Base-by-base conservation (phyloP, 2,888 invertebrate species). In the Cepaea hortensis region DNA sequence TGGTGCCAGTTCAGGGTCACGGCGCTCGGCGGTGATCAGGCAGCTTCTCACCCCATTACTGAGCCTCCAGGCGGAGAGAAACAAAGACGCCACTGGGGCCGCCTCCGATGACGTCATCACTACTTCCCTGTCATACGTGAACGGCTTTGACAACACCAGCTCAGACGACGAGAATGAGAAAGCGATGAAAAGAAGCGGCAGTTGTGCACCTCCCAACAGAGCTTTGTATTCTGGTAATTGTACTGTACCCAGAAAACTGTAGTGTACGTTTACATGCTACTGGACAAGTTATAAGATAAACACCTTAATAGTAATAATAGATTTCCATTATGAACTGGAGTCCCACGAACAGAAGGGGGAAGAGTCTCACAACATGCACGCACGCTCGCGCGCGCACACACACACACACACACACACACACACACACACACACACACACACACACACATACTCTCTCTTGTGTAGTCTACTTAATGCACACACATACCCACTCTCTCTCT, bases 1-100 rank as follows among this genome's bases (percentile, higher is more conserved):
- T 15, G 89, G 89, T 23, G 90, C 90, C 20, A 61, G 87, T 23
- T 80, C 86, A 7, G 89, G 90, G 68, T 87, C 88, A 18, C 75
- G 90, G 50, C 88, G 89, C 76, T 89, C 90, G 15, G 89, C 90
- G 70, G 90, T 89, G 7, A 85, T 90, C 35, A 85, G 89, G n/a
- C 90, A 89, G 68, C 84, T 90, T 4, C 83, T 90, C 86, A 35
- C 80, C 35, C 89, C 90, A 0, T 81, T 90, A 3, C 86, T 90
- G 77, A 77, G 86, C 7, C 83, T 90, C n/a, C 88, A 88, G 55
- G 85, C 75, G 46, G 77, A 73, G 86, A 88, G 65, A 80, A 87
- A 35, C 55, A 55, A 50, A 77, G 65, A 72, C 13, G n/a, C 72
- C 1, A 13, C 82, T 7, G 55, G 15, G 0, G 13, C 72, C 50